Conservation (phyloP, 2,888 invertebrate genomes). For the Archaeoteleia sp. region DNA sequence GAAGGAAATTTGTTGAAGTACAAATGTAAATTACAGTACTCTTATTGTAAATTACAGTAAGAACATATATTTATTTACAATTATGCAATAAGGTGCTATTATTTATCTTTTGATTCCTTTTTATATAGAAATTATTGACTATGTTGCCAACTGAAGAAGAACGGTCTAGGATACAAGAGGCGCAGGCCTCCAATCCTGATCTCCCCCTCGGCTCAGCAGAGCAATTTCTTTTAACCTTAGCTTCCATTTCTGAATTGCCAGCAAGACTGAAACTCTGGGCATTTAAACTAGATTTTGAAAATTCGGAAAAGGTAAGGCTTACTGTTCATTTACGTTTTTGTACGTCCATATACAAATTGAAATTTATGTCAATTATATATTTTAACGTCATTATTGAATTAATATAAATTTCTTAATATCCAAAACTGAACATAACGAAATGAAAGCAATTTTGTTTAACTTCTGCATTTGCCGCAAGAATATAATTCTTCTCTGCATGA, state of each 20-base stretch:
- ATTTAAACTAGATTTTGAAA: slow-evolving; percentile 98
- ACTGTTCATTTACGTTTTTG: not conserved
- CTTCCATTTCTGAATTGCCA: slow-evolving; percentile 95
- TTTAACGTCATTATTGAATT: no score
- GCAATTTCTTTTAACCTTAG: slow-evolving; percentile 97
- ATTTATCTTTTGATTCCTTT: slow-evolving; percentile 18
- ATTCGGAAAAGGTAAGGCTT: slow-evolving; percentile 86
- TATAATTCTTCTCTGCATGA: no score
- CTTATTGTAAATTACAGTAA: no score
- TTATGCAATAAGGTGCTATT: no score
- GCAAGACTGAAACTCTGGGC: slow-evolving; percentile 97
- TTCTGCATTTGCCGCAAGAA: no score
- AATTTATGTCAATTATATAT: no score
- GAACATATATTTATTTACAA: no score
- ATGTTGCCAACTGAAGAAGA: slow-evolving; percentile 99
- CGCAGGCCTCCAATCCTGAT: slow-evolving; percentile 93
- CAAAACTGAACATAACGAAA: no score
- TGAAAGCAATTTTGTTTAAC: no score
- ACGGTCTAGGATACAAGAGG: slow-evolving; percentile 95
- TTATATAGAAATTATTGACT: slow-evolving; percentile 87
- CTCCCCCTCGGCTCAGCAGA: slow-evolving; percentile 96
- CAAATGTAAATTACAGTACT: no score
- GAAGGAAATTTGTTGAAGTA: not conserved
- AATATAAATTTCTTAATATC: no score
- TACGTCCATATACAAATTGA: no score